Evolutionary conservation across 2,113 vertebrate species (phyloP).

Genomic region (Empidonax alnorum): DNA sequence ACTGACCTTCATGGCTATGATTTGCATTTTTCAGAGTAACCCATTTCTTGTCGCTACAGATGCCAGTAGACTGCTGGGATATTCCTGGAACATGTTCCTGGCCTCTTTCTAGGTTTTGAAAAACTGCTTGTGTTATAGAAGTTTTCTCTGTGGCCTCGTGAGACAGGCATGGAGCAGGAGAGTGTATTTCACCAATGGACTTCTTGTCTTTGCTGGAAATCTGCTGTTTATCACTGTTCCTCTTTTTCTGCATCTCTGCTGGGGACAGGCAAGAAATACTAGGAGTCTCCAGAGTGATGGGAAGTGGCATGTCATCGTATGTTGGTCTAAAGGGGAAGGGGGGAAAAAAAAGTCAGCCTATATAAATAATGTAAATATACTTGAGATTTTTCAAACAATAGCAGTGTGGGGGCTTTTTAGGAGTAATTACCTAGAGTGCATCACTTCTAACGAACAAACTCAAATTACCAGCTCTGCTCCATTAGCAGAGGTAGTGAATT

Average conservation of each 20-base stretch:
- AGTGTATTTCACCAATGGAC: background rate
- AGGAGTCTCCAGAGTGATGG: slow-evolving; percentile 53
- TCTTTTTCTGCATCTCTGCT: slow-evolving; percentile 56
- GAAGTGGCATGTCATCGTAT: slow-evolving; percentile 80
- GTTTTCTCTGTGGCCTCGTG: background rate
- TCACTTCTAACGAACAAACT: background rate
- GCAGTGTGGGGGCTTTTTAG: accelerated
- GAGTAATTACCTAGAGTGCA: background rate
- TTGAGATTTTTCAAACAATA: background rate
- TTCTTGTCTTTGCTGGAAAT: slow-evolving; percentile 65
- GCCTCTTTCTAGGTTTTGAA: slow-evolving; percentile 43
- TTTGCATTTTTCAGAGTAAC: slow-evolving; percentile 30
- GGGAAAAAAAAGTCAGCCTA: background rate
- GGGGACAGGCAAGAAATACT: slow-evolving; percentile 64
- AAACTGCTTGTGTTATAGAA: slow-evolving; percentile 21
- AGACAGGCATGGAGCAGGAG: background rate
- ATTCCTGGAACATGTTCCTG: slow-evolving; percentile 23
- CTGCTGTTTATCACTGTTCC: slow-evolving; percentile 51
- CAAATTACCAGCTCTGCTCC: background rate
- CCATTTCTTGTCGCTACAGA: slow-evolving; percentile 24
- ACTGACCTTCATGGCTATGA: slow-evolving; percentile 37
- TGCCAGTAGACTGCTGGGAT: background rate
- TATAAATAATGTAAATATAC: background rate
- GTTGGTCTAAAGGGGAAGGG: slow-evolving; percentile 74
- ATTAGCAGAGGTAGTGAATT: background rate